Evolutionary conservation across 2,797 vertebrate species (phyloP).

Genomic region (Anguilla anguilla): DNA sequence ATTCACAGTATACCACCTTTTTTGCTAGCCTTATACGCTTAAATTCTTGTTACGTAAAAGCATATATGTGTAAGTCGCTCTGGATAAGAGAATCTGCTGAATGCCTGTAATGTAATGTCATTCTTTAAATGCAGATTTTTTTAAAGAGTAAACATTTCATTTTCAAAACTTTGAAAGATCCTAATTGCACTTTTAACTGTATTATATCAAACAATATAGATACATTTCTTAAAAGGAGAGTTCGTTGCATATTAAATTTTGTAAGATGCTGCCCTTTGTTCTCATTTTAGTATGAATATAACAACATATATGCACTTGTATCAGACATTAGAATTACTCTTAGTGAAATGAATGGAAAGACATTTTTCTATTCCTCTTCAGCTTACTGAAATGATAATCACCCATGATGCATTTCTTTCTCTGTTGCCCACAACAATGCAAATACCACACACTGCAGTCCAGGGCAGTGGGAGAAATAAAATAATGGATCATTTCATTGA

Average conservation of each 20-base stretch:
- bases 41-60: neutral
- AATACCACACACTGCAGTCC: neutral
- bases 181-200: neutral
- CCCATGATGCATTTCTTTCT: neutral
- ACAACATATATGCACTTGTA: neutral
- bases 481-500: neutral
- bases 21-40: neutral
- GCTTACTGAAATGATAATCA: neutral
- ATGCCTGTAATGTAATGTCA: too few relatives aligned
- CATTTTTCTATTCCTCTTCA: neutral
- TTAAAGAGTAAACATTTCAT: neutral
- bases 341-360: neutral
- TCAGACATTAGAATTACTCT: neutral
- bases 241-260: neutral
- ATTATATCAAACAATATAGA: neutral
- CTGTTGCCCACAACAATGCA: neutral
- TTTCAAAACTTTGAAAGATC: neutral
- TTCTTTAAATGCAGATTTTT: neutral
- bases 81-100: too few relatives aligned
- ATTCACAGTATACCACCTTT: neutral
- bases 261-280: neutral
- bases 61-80: too few relatives aligned
- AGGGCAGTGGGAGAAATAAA: neutral
- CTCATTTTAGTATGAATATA: neutral
- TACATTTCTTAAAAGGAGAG: neutral